These are phyloP conservation scores for Muntiacus muntjak DNA, from an alignment of 2,113 vertebrate species.

Conservation along the genomic window DNA sequence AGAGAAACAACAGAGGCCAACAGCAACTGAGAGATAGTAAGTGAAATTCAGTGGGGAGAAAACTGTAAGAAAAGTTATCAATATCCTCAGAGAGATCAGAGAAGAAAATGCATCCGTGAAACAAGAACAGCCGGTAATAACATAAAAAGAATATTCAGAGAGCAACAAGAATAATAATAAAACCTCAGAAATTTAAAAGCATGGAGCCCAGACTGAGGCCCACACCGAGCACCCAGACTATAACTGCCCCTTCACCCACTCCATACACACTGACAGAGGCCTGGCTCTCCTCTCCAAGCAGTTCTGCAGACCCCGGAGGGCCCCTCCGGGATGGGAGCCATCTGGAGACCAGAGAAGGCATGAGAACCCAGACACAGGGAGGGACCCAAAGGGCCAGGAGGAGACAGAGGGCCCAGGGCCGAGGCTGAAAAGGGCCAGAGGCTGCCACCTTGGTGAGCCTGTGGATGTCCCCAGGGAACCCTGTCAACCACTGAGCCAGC, in stretches of 20 bases:
- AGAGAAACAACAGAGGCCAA: neutral
- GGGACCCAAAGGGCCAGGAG: neutral
- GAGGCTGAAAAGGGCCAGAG: neutral
- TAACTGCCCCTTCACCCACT: too few species aligned
- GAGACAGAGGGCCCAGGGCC: neutral
- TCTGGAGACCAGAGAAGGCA: neutral
- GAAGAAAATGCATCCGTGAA: neutral
- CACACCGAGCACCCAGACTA: accelerated
- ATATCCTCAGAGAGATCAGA: neutral
- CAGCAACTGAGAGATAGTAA: neutral
- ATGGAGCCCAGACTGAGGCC: neutral
- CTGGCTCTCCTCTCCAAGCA: neutral
- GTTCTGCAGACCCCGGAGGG: neutral
- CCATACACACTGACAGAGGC: too few species aligned
- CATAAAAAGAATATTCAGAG: neutral
- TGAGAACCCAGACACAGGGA: neutral
- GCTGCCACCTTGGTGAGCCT: neutral
- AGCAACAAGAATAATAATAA: neutral
- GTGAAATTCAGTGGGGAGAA: neutral
- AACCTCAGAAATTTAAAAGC: neutral
- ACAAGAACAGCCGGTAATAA: neutral
- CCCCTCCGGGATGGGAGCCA: neutral
- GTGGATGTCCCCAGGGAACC: neutral
- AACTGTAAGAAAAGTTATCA: neutral
- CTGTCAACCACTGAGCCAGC: neutral